phyloP scores from a whole-genome alignment of 2,113 vertebrate species.

The Brachypodius melanocephalos region DNA sequence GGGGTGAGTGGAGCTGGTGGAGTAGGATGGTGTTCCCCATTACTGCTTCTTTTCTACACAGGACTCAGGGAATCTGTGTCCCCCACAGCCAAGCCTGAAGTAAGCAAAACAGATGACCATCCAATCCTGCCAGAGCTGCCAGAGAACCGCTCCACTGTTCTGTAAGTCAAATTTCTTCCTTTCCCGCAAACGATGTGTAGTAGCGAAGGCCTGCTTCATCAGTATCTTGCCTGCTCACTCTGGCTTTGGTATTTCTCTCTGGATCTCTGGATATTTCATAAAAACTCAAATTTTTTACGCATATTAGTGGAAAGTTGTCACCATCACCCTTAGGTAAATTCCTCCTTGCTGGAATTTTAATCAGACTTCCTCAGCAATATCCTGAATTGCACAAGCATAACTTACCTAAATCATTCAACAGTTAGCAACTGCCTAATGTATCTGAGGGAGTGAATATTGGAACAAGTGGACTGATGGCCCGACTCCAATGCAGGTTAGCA shows the following conservation, averaged over 20 bases:
- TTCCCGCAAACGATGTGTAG: neutral
- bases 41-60: neutral
- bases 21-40: neutral
- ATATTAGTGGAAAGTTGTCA: neutral
- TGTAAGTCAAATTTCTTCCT: conserved; percentile 76
- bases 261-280: neutral
- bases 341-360: conserved; percentile 4
- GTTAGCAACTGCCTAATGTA: neutral
- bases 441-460: neutral
- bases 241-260: neutral
- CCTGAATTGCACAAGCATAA: neutral
- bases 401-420: neutral
- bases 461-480: neutral
- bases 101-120: conserved; percentile 78
- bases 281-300: neutral
- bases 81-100: conserved; percentile 79
- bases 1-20: neutral
- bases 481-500: neutral
- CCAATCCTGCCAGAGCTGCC: conserved; percentile 87
- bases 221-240: neutral
- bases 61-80: conserved; percentile 94
- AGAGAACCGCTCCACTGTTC: conserved; percentile 80
- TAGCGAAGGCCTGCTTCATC: neutral
- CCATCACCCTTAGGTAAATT: neutral
- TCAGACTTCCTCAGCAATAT: neutral